Evolutionary conservation across 2,113 vertebrate species (phyloP), one percentile per base, ranked within the genome.

Genomic region (Pelobates fuscus): DNA sequence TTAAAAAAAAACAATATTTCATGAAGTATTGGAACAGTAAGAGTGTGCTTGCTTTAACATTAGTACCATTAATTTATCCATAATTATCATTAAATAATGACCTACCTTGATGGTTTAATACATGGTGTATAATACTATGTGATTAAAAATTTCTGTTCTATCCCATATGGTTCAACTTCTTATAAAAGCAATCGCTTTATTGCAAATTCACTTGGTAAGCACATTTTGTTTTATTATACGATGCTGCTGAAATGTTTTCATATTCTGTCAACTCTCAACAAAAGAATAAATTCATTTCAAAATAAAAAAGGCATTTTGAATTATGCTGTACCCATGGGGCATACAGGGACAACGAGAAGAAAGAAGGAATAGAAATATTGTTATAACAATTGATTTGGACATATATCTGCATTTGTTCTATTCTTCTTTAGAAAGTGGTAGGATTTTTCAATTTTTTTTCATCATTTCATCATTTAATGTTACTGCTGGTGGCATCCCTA

Each of bases 311-410:
- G 23, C 15, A 23, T 2, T 5, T 7, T 41, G 29, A 17, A 37
- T 58, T 17, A 21, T 49, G n/a, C 10, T 8, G 32, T 25, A 15
- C 68, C 55, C 23, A 25, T 14, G 32, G 15, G 52, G 21, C 52
- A 23, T 37, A 29, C 18, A n/a, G 0, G 8, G 30, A 24, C 8
- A 24, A 8, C 17, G 29, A 41, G 29, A 29, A 18, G 24, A 20
- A 14, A 1, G 17, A 29, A 32, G 17, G 43, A 52, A 21, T 4
- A 59, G 55, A 70, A 32, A n/a, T 17, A 59, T 43, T 58, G 55
- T 59, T 43, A 54, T 30, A 70, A 58, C 12, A 41, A 70, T 70
- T 70, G 55, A 52, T 43, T 70, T 70, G 11, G 37, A 32, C 55
- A 70, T 17, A 26, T 37, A 59, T 59, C 23, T 20, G 68, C 32